phyloP scores from a whole-genome alignment of 2,888 invertebrate genomes.

The Psylliodes chrysocephalus region DNA sequence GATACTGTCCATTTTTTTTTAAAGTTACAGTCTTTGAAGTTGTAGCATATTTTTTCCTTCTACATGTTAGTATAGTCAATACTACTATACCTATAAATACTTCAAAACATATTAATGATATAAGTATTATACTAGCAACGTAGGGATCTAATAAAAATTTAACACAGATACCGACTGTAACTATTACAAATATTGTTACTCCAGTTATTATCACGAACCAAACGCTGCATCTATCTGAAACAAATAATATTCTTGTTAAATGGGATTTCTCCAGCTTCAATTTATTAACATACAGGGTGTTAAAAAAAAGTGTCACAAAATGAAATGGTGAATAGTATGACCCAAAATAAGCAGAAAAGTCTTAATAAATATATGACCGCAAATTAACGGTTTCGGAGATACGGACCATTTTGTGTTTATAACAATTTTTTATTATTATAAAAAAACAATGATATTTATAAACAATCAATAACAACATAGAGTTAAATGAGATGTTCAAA shows the following conservation, averaged over 20 bases:
- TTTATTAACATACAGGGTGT: not conserved
- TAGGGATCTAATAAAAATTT: slow-evolving; percentile 32
- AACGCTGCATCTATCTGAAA: slow-evolving; percentile 38
- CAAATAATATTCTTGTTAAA: no score
- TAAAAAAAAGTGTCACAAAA: no score
- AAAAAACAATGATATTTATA: no score
- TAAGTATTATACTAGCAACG: slow-evolving; percentile 38
- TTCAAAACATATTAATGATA: slow-evolving; percentile 37
- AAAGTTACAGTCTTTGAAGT: slow-evolving; percentile 5
- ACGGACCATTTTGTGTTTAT: no score
- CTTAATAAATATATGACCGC: no score
- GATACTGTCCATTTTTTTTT: slow-evolving; percentile 36
- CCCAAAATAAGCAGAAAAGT: no score
- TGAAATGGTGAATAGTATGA: no score
- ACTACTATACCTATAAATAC: slow-evolving; percentile 31
- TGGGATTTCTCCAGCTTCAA: no score
- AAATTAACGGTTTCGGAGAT: no score
- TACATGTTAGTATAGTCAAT: slow-evolving; percentile 24
- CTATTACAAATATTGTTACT: slow-evolving; percentile 35
- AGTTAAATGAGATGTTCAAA: no score
- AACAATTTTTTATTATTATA: no score
- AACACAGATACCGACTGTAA: slow-evolving; percentile 36
- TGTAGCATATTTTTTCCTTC: slow-evolving; percentile 26
- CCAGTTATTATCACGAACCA: slow-evolving; percentile 36
- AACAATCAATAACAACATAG: no score